These are phyloP conservation scores for Nemotelus pantherinus DNA, from an alignment of 2,888 invertebrate genomes.

Conservation along the genomic window DNA sequence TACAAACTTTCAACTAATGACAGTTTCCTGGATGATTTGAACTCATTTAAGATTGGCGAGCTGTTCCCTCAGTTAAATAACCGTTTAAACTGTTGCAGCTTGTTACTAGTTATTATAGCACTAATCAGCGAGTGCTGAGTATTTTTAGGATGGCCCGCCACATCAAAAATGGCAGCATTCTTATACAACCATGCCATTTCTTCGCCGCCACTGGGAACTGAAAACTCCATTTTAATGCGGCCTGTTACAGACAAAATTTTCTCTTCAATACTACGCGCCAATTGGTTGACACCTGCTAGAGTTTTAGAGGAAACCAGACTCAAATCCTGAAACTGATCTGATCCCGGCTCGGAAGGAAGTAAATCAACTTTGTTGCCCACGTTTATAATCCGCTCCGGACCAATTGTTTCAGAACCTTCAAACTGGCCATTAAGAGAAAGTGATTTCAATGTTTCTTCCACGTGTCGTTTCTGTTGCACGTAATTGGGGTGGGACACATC, in stretches of 20 bases:
- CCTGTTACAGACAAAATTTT: slow-evolving; percentile 68
- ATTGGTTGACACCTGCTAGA: slow-evolving; percentile 60
- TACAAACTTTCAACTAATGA: too few species aligned
- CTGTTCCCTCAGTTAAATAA: slow-evolving; percentile 49
- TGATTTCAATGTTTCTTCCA: slow-evolving; percentile 71
- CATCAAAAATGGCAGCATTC: slow-evolving; percentile 69
- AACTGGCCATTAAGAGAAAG: slow-evolving; percentile 58
- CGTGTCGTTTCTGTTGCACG: slow-evolving; percentile 74
- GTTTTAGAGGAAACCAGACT: slow-evolving; percentile 67
- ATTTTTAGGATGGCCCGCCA: slow-evolving; percentile 66
- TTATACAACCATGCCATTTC: slow-evolving; percentile 74
- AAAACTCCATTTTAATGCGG: slow-evolving; percentile 67
- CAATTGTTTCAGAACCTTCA: slow-evolving; percentile 60
- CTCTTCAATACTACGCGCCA: slow-evolving; percentile 59
- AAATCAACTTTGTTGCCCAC: slow-evolving; percentile 82
- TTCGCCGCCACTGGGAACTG: slow-evolving; percentile 69
- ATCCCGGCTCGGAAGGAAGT: slow-evolving; percentile 51
- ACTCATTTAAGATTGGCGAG: too few species aligned
- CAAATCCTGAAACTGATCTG: slow-evolving; percentile 53
- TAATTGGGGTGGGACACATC: slow-evolving; percentile 81
- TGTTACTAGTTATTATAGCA: slow-evolving; percentile 68
- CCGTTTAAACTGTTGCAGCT: slow-evolving; percentile 69
- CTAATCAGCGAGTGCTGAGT: slow-evolving; percentile 68
- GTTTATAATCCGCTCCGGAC: slow-evolving; percentile 67
- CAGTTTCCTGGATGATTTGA: too few species aligned